Evolutionary conservation across 2,797 vertebrate species (phyloP).

Genomic region (Pseudotriccus pelzelni): DNA sequence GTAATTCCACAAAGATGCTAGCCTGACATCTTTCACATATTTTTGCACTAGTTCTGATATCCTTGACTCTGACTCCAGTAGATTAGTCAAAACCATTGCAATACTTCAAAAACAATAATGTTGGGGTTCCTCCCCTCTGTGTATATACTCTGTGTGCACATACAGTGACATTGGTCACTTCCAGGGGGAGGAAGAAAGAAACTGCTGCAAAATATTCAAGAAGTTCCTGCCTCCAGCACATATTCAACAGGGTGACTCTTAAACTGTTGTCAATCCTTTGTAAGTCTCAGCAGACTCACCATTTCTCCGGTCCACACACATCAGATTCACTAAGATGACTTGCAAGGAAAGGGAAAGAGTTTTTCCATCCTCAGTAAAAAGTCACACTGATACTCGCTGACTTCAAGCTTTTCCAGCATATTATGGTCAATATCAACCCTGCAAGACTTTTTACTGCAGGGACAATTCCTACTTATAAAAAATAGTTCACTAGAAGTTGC

Average conservation of each 20-base stretch:
- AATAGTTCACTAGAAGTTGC: background rate
- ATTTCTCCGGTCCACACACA: background rate
- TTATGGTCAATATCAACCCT: background rate
- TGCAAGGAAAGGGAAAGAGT: background rate
- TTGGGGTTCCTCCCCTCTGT: background rate
- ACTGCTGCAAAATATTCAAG: background rate
- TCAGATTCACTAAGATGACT: background rate
- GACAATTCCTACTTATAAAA: background rate
- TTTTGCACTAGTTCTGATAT: background rate
- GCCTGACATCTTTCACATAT: background rate
- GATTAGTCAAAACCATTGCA: background rate
- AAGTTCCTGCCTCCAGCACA: background rate
- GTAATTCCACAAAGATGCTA: background rate
- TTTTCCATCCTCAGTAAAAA: background rate
- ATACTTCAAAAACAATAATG: rapidly evolving
- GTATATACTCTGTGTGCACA: background rate
- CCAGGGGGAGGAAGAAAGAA: background rate
- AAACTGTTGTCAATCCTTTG: background rate
- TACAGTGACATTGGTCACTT: background rate
- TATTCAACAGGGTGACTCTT: background rate
- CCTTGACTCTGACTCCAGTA: background rate
- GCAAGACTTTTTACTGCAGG: background rate
- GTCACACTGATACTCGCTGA: background rate
- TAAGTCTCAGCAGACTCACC: background rate
- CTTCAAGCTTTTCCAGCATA: background rate